phyloP scores from a whole-genome alignment of 2,797 vertebrate species.

The Anas bahamensis region DNA sequence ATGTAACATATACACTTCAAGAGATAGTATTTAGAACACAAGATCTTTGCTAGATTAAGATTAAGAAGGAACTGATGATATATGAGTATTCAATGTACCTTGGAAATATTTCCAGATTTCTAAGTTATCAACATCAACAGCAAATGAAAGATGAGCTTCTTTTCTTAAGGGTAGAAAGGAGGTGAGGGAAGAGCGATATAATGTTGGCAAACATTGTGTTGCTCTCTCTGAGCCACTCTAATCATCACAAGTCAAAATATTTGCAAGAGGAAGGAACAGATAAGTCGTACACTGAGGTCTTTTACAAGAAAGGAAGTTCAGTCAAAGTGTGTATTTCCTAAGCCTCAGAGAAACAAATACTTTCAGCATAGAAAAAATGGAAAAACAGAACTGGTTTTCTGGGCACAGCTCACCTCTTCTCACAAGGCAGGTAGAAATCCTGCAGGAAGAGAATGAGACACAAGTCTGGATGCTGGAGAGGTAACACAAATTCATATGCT shows the following conservation, averaged over 20 bases:
- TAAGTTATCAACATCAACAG: neutral
- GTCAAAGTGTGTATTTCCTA: slow-evolving; percentile 40
- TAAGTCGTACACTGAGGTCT: slow-evolving; percentile 40
- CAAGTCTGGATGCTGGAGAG: neutral
- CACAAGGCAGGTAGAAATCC: neutral
- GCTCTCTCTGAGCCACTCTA: slow-evolving; percentile 10
- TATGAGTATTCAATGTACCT: neutral
- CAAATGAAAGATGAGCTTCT: neutral
- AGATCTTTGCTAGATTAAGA: neutral
- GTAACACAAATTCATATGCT: neutral
- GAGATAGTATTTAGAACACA: neutral
- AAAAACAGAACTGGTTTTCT: slow-evolving; percentile 13
- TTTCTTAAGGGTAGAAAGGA: neutral
- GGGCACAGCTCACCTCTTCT: neutral
- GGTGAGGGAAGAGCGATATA: slow-evolving; percentile 2
- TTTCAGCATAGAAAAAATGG: slow-evolving; percentile 4
- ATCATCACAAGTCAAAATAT: slow-evolving; percentile 54
- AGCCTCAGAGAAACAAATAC: slow-evolving; percentile 39
- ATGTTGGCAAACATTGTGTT: slow-evolving; percentile 14
- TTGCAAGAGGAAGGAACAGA: slow-evolving; percentile 59
- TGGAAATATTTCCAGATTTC: neutral
- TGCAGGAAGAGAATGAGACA: neutral
- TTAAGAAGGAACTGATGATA: neutral
- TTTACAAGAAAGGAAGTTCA: slow-evolving; percentile 62
- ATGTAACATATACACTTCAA: neutral